A percentile compares a stretch with the other conserved stretches of the same genome.
phyloP scores from a whole-genome alignment of 2,113 vertebrate species.

The Leptocoma aspasia region DNA sequence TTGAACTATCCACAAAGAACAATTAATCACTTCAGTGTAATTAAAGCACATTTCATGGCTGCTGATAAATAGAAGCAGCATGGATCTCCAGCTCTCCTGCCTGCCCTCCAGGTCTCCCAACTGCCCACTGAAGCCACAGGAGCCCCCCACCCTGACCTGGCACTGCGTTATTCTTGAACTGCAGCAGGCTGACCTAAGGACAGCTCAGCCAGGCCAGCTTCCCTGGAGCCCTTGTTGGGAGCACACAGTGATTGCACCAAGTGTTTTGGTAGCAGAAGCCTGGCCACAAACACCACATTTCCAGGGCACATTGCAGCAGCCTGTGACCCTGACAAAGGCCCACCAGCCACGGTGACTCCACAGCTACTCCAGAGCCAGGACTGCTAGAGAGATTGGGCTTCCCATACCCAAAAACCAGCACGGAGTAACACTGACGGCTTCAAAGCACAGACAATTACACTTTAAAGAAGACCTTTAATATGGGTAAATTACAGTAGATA shows the following conservation, averaged over 20 bases:
- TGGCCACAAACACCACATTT: background rate
- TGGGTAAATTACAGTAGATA: background rate
- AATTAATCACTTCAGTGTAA: background rate
- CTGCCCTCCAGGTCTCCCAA: background rate
- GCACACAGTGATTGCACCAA: rapidly evolving
- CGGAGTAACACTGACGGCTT: rapidly evolving
- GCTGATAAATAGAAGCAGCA: background rate
- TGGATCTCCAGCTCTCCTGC: background rate
- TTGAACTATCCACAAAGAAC: background rate
- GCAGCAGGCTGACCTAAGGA: background rate
- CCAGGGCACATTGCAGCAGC: rapidly evolving
- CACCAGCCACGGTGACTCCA: rapidly evolving
- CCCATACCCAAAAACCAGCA: background rate
- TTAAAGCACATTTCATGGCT: background rate
- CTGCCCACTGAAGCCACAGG: background rate
- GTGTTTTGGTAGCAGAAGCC: background rate
- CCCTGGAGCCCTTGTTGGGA: background rate
- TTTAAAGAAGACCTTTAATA: background rate
- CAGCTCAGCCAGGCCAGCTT: background rate
- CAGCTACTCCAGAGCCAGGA: background rate
- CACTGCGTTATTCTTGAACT: background rate
- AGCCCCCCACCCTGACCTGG: background rate
- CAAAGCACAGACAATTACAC: background rate
- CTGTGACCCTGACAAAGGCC: rapidly evolving
- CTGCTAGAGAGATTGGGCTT: background rate